A percentile compares a stretch with the other conserved stretches of the same genome.
Conservation (phyloP, 2,113 vertebrate genomes). For the Hepsetus odoe region DNA sequence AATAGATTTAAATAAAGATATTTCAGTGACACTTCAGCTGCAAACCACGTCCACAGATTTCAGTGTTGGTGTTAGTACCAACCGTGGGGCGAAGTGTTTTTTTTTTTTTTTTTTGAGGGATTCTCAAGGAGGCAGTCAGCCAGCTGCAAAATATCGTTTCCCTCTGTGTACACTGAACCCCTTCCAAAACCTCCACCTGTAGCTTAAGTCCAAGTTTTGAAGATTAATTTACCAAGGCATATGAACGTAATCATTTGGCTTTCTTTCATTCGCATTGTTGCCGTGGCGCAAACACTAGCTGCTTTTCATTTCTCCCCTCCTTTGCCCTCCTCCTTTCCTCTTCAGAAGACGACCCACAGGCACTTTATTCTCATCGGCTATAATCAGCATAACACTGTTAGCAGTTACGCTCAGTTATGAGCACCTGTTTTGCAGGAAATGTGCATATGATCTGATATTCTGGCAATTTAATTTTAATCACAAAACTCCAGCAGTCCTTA, state of each 20-base stretch:
- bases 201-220: background rate
- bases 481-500: background rate
- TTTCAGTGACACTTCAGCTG: background rate
- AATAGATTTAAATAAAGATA: background rate
- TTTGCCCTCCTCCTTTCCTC: background rate
- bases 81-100: constrained; percentile 53
- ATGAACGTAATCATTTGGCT: background rate
- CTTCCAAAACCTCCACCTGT: constrained; percentile 22
- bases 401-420: background rate
- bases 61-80: constrained; percentile 28
- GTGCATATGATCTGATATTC: background rate
- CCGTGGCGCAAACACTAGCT: background rate
- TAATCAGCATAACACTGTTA: background rate
- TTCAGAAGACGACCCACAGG: background rate
- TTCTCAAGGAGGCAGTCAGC: constrained; percentile 68
- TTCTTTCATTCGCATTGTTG: background rate
- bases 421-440: background rate
- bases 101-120: constrained; percentile 44
- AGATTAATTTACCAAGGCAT: background rate
- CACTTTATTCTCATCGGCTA: background rate
- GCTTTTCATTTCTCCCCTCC: background rate
- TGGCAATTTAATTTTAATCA: background rate
- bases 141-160: constrained; percentile 72
- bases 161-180: constrained; percentile 31
- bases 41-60: background rate